phyloP scores from a whole-genome alignment of 2,888 invertebrate species.

The Steinernema scapterisci region DNA sequence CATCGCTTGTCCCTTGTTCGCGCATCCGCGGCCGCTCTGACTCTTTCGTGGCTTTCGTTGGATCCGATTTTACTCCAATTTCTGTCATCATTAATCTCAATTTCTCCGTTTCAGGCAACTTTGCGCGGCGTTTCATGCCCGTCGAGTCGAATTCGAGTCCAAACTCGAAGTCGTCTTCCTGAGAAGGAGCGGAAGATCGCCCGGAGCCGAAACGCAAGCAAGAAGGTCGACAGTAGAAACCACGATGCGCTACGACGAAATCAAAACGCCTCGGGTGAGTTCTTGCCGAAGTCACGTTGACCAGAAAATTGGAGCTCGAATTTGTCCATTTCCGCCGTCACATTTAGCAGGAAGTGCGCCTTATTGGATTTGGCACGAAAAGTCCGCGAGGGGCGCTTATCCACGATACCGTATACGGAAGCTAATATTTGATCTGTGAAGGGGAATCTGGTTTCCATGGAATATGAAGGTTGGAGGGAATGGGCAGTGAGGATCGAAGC shows the following conservation, averaged over 20 bases:
- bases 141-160: background rate
- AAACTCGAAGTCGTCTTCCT: conserved; percentile 7
- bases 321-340: too few species aligned
- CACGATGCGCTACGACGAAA: conserved; percentile 22
- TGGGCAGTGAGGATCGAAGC: background rate
- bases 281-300: background rate
- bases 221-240: background rate
- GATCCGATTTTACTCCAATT: background rate
- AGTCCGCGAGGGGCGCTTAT: too few species aligned
- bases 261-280: conserved; percentile 28
- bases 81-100: background rate
- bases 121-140: conserved; percentile 8
- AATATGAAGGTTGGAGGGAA: too few species aligned
- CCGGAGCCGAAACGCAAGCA: background rate
- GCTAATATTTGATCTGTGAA: too few species aligned
- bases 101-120: conserved; percentile 11
- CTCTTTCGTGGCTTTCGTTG: background rate
- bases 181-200: background rate
- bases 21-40: background rate
- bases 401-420: too few species aligned
- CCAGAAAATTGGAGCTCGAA: too few species aligned
- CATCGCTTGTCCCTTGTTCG: background rate
- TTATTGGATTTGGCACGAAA: too few species aligned
- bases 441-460: too few species aligned
- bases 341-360: too few species aligned